Evolutionary conservation across 2,113 vertebrate species (phyloP).

Genomic region (Tachycineta bicolor): DNA sequence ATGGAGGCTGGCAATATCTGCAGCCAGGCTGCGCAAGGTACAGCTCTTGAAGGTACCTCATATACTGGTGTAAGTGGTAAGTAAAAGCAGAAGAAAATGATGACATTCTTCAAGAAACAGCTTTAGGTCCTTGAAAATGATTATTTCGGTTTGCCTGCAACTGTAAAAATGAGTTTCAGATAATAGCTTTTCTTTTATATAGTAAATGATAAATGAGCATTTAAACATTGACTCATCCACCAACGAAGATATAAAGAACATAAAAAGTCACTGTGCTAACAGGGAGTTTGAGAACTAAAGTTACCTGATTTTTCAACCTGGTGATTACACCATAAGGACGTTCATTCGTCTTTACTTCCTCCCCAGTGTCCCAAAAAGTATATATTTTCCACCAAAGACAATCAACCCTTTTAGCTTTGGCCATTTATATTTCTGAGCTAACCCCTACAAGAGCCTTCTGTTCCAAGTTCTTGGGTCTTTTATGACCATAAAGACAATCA

Average conservation of each 20-base stretch:
- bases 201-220: constrained; percentile 79
- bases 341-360: constrained; percentile 77
- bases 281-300: constrained; percentile 75
- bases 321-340: constrained; percentile 74
- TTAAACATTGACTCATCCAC: constrained; percentile 81
- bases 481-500: constrained; percentile 30
- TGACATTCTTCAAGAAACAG: constrained; percentile 81
- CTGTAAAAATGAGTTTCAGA: constrained; percentile 82
- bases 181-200: constrained; percentile 84
- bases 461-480: constrained; percentile 46
- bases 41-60: constrained; percentile 66
- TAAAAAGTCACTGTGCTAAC: constrained; percentile 77
- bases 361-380: constrained; percentile 63
- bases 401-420: constrained; percentile 71
- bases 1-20: constrained; percentile 43
- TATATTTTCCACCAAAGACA: constrained; percentile 70
- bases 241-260: constrained; percentile 76
- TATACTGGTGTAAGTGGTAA: constrained; percentile 74
- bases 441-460: constrained; percentile 38
- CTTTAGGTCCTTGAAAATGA: constrained; percentile 82
- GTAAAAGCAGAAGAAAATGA: constrained; percentile 80
- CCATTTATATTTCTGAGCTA: constrained; percentile 59
- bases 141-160: constrained; percentile 80
- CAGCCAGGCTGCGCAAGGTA: constrained; percentile 45
- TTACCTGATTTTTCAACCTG: constrained; percentile 77